A percentile compares a stretch with the other conserved stretches of the same genome.
phyloP scores from a whole-genome alignment of 2,113 vertebrate genomes.

The Talpa occidentalis region DNA sequence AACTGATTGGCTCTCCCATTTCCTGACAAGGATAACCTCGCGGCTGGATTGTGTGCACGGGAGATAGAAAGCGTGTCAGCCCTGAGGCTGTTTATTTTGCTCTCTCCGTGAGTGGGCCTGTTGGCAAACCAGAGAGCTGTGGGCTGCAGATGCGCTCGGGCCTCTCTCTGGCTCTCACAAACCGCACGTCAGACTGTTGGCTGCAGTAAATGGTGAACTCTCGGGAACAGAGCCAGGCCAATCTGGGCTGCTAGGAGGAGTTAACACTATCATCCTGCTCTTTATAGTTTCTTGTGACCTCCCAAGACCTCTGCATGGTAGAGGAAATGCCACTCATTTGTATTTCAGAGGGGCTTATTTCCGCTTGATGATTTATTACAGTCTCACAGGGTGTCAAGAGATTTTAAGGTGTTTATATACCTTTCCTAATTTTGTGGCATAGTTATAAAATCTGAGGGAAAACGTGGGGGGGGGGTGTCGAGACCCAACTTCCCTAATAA shows the following conservation, averaged over 20 bases:
- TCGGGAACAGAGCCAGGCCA: background rate
- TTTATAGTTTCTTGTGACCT: background rate
- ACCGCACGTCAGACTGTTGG: background rate
- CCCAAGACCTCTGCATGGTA: background rate
- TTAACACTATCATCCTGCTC: background rate
- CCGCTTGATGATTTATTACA: background rate
- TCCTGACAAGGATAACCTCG: conserved; percentile 63
- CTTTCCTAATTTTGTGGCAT: background rate
- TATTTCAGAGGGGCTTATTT: conserved; percentile 3
- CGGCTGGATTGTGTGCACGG: conserved; percentile 36
- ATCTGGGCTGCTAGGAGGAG: conserved; percentile 31
- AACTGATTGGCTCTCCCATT: conserved; percentile 68
- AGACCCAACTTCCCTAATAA: background rate
- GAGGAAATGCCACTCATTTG: background rate
- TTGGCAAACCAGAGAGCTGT: background rate
- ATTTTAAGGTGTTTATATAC: background rate
- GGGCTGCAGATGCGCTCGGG: background rate
- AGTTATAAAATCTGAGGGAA: background rate
- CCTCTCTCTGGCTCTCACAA: background rate
- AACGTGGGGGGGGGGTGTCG: background rate
- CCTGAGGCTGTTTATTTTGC: conserved; percentile 20
- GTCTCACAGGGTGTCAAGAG: background rate
- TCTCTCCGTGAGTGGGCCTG: background rate
- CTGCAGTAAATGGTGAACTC: conserved; percentile 44
- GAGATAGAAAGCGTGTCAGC: conserved; percentile 72